These are phyloP conservation scores for Meloidogyne hapla DNA, from an alignment of 1,140 invertebrate species.

Conservation along the genomic window DNA sequence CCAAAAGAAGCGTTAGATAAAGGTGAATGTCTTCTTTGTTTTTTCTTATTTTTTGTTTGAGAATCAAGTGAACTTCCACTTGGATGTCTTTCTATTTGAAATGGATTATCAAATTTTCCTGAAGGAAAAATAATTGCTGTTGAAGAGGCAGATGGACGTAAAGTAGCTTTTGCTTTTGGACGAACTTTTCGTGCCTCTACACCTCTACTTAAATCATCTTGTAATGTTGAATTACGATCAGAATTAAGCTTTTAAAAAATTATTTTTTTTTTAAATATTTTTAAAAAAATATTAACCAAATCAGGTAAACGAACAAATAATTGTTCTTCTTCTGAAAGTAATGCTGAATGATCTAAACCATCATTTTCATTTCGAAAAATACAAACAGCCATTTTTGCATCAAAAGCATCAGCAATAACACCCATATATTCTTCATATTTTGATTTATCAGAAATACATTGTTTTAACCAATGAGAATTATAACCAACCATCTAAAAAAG, in stretches of 20 bases:
- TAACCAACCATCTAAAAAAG: constrained; percentile 22
- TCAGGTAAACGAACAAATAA: constrained; percentile 39
- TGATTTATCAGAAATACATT: constrained; percentile 50
- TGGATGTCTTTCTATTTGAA: constrained; percentile 1
- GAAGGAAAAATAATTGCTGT: neutral
- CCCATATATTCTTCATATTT: constrained; percentile 66
- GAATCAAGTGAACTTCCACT: neutral
- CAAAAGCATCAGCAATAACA: constrained; percentile 65
- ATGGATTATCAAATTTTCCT: neutral
- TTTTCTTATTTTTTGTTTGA: neutral
- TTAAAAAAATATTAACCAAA: constrained; percentile 25
- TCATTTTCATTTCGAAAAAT: constrained; percentile 56
- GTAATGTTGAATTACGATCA: constrained; percentile 36
- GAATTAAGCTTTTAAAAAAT: constrained; percentile 30
- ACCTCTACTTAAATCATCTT: constrained; percentile 42
- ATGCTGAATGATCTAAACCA: constrained; percentile 49
- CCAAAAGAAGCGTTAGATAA: neutral
- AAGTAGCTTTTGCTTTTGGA: constrained; percentile 33
- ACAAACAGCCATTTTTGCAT: constrained; percentile 52
- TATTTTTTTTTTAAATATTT: constrained; percentile 12
- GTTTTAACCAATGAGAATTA: constrained; percentile 58
- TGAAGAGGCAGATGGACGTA: constrained; percentile 2
- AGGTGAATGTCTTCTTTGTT: neutral
- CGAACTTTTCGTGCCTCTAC: constrained; percentile 36
- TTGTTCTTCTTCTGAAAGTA: constrained; percentile 39